Conservation (phyloP, 2,888 invertebrate species). For the Marasmarcha lunaedactyla region DNA sequence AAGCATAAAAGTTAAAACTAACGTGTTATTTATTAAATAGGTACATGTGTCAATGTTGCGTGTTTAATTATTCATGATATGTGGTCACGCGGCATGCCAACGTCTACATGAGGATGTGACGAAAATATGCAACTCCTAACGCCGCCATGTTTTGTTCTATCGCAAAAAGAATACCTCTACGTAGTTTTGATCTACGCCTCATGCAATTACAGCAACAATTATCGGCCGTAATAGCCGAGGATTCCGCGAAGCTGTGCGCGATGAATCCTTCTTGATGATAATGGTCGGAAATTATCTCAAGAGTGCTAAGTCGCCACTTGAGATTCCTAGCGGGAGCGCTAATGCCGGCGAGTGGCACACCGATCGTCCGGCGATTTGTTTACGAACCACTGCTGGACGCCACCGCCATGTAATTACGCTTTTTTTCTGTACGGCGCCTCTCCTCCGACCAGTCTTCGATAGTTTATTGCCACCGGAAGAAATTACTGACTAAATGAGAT, state of each 20-base stretch:
- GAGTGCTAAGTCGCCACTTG: conserved; percentile 39
- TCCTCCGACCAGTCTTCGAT: neutral
- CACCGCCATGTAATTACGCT: conserved; percentile 26
- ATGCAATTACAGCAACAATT: conserved; percentile 19
- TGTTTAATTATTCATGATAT: neutral
- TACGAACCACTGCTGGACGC: conserved; percentile 22
- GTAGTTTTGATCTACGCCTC: neutral
- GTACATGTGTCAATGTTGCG: neutral
- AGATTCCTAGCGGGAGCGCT: conserved; percentile 36
- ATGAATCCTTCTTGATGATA: conserved; percentile 27
- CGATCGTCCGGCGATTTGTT: conserved; percentile 31
- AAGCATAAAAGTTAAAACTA: no score
- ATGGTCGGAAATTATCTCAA: conserved; percentile 23
- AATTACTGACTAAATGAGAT: neutral
- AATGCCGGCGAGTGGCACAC: conserved; percentile 26
- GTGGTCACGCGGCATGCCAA: neutral
- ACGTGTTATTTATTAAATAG: no score
- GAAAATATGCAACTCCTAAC: neutral
- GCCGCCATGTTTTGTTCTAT: neutral
- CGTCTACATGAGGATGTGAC: neutral
- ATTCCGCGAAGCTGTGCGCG: conserved; percentile 21
- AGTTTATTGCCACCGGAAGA: conserved; percentile 6
- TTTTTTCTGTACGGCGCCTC: conserved; percentile 32
- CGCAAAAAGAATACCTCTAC: neutral
- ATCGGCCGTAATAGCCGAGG: conserved; percentile 24